A percentile compares a stretch with the other conserved stretches of the same genome.
These are phyloP conservation scores for Acleris emargana DNA, from an alignment of 2,888 invertebrate genomes.

Conservation along the genomic window DNA sequence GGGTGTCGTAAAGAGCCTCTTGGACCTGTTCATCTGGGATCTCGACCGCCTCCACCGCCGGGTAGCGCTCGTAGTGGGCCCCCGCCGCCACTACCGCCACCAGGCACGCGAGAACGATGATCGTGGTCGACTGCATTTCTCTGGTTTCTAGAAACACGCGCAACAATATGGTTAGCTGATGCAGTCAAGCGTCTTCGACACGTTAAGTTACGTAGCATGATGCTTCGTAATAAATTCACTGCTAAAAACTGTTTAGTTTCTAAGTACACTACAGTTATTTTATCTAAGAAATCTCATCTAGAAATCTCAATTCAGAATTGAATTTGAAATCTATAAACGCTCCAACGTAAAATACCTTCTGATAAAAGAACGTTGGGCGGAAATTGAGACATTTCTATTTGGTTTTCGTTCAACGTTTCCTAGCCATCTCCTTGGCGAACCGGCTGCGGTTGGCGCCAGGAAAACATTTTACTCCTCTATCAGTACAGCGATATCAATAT, in stretches of 20 bases:
- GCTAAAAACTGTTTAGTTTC: neutral
- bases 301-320: conserved; percentile 18
- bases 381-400: conserved; percentile 81
- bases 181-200: neutral
- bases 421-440: conserved; percentile 65
- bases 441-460: conserved; percentile 52
- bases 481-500: conserved; percentile 15
- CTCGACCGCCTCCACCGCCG: conserved; percentile 50
- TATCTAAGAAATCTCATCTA: neutral
- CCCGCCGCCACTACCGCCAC: conserved; percentile 63
- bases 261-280: too few species aligned
- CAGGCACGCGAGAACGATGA: conserved; percentile 69
- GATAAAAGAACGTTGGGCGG: conserved; percentile 60
- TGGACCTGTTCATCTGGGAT: conserved; percentile 48
- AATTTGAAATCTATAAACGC: conserved; percentile 25
- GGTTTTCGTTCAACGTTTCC: conserved; percentile 73
- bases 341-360: conserved; percentile 30
- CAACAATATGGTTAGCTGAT: conserved; percentile 8
- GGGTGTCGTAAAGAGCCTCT: conserved; percentile 56
- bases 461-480: conserved; percentile 31
- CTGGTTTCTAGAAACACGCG: conserved; percentile 46
- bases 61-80: conserved; percentile 50
- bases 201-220: neutral
- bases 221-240: neutral
- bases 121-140: conserved; percentile 72